Evolutionary conservation across 2,113 vertebrate species (phyloP).

Genomic region (Periophthalmus modestus): DNA sequence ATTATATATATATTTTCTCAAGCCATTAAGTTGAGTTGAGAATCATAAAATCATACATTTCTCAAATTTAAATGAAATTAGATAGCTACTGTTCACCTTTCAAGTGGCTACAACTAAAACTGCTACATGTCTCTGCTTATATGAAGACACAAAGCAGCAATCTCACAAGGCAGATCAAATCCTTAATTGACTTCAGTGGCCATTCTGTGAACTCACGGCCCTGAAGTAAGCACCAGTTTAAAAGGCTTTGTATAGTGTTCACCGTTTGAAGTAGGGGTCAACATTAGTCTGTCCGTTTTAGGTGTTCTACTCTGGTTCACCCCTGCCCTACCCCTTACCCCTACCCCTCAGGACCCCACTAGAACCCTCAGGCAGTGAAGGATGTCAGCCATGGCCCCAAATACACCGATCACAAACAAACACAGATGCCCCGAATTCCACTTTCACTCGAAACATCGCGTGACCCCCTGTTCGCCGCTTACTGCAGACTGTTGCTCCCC

Average conservation of each 20-base stretch:
- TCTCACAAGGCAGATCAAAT: not conserved
- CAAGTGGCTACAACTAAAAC: too few species aligned
- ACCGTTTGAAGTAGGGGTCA: constrained; percentile 18
- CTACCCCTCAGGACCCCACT: constrained; percentile 52
- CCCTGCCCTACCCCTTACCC: constrained; percentile 51
- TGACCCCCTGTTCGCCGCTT: constrained; percentile 58
- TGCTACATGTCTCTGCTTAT: not conserved
- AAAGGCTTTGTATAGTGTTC: not conserved
- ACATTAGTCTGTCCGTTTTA: not conserved
- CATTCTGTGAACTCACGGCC: not conserved
- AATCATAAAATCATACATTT: too few species aligned
- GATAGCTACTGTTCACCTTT: too few species aligned
- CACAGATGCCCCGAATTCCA: constrained; percentile 75
- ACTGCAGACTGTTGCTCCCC: constrained; percentile 56
- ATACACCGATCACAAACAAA: constrained; percentile 74
- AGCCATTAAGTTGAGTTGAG: too few species aligned
- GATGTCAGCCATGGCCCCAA: constrained; percentile 69
- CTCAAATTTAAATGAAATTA: too few species aligned
- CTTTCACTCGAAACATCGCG: constrained; percentile 75
- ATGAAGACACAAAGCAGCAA: not conserved
- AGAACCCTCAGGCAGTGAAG: constrained; percentile 66
- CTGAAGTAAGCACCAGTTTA: not conserved
- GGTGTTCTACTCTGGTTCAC: constrained; percentile 45
- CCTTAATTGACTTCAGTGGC: not conserved
- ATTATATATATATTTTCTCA: too few species aligned